Evolutionary conservation across 1,140 invertebrate genomes (phyloP).

Genomic region (Trichonephila inaurata): DNA sequence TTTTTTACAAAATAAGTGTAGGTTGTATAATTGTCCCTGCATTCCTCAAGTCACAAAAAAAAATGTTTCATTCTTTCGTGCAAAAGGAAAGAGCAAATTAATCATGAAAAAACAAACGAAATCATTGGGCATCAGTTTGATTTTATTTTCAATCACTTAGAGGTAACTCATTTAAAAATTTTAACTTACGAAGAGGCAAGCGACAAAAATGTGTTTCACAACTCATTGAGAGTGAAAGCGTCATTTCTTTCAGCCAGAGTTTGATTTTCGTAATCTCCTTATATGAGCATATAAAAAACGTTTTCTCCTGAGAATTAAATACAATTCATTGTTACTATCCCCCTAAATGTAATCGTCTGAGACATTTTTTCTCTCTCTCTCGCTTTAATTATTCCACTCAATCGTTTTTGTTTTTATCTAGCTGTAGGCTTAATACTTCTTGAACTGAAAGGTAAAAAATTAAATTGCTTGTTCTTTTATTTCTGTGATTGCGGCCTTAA

Average conservation of each 20-base stretch:
- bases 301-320: conserved; percentile 56
- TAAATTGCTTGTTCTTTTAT: conserved; percentile 31
- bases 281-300: background rate
- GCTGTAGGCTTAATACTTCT: background rate
- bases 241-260: conserved; percentile 26
- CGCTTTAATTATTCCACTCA: conserved; percentile 54
- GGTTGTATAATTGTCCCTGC: no score
- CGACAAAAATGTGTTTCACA: background rate
- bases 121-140: background rate
- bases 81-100: no score
- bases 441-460: conserved; percentile 35
- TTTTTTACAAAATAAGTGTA: no score
- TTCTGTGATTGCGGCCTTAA: conserved; percentile 55
- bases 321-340: conserved; percentile 53
- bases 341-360: conserved; percentile 47
- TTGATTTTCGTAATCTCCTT: conserved; percentile 58
- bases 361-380: background rate
- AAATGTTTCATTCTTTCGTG: no score
- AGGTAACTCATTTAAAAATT: background rate
- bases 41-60: no score
- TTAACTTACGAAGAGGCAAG: background rate
- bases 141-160: background rate
- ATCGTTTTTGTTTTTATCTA: conserved; percentile 56
- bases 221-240: background rate
- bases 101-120: background rate